Evolutionary conservation across 30 jellyfish, hydroid and myxozoan species (phyloP).

Genomic region (Catostylus mosaicus): DNA sequence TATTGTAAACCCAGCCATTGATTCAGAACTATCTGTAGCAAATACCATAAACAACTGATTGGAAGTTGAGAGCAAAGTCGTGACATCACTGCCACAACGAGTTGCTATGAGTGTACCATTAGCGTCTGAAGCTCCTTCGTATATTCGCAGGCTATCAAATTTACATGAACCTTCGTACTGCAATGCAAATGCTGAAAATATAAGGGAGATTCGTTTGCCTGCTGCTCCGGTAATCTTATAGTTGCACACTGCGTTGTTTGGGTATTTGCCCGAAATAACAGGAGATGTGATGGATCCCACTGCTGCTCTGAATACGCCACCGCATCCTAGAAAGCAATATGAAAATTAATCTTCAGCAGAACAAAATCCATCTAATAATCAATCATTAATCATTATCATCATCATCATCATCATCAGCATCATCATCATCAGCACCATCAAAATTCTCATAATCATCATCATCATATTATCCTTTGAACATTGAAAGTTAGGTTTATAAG

Average conservation of each 20-base stretch:
- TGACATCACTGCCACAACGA: conserved; percentile 42
- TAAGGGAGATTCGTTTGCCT: conserved; percentile 58
- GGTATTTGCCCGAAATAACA: conserved; percentile 57
- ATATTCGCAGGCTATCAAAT: conserved; percentile 37
- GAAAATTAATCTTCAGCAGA: background rate
- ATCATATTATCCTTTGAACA: no score
- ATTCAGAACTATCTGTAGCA: conserved; percentile 37
- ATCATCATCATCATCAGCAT: no score
- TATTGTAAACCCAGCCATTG: conserved; percentile 51
- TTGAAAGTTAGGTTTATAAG: no score
- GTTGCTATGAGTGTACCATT: conserved; percentile 8
- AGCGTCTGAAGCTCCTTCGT: conserved; percentile 27
- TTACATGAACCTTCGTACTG: conserved; percentile 44
- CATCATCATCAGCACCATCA: no score
- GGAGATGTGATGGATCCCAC: conserved; percentile 70
- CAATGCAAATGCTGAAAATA: conserved; percentile 32
- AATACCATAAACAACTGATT: conserved; percentile 31
- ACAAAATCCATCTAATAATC: no score
- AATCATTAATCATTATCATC: no score
- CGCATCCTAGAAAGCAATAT: conserved; percentile 63
- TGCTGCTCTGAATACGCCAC: conserved; percentile 49
- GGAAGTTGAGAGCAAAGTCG: conserved; percentile 33
- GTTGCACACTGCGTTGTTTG: conserved; percentile 50
- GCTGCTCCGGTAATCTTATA: conserved; percentile 41
- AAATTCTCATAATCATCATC: no score